Evolutionary conservation across 2,797 vertebrate species (phyloP).

Genomic region (Enteromius thamalakanensis): DNA sequence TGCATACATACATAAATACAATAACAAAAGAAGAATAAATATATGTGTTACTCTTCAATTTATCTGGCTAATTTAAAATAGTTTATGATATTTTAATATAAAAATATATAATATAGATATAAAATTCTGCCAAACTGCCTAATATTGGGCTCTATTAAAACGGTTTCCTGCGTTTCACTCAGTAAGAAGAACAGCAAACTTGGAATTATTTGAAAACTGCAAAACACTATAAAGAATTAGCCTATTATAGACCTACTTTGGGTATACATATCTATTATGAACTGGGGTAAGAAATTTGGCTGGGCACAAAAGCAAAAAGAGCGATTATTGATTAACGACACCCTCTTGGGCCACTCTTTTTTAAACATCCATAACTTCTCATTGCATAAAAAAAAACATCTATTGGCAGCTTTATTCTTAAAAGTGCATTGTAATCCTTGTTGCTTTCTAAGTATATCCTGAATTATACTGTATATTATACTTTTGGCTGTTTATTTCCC

Average conservation of each 20-base stretch:
- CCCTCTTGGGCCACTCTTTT: background rate
- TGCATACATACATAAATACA: background rate
- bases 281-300: background rate
- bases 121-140: background rate
- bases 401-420: background rate
- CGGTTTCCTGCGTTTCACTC: background rate
- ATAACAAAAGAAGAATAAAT: background rate
- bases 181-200: background rate
- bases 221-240: background rate
- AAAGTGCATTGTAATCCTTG: background rate
- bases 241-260: background rate
- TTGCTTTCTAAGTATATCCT: background rate
- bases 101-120: background rate
- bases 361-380: background rate
- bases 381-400: background rate
- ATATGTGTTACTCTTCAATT: background rate
- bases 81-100: background rate
- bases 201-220: background rate
- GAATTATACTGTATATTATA: background rate
- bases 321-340: background rate
- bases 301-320: background rate
- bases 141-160: background rate
- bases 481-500: constrained; percentile 44
- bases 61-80: background rate
- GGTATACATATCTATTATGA: background rate